Evolutionary conservation across 2,797 vertebrate species (phyloP).

Genomic region (Myioborus miniatus): DNA sequence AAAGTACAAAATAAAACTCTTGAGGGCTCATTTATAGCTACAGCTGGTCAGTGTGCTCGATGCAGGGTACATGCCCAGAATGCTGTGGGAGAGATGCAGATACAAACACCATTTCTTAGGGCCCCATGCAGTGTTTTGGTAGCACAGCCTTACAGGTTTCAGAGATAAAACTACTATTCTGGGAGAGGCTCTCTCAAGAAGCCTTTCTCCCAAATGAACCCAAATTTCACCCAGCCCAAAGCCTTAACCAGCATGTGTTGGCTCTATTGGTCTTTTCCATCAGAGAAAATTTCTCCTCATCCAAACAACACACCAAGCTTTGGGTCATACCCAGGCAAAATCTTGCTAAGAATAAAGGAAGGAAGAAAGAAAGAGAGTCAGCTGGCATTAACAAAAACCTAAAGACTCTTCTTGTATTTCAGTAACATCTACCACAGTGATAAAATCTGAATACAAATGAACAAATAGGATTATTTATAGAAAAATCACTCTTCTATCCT

Average conservation of each 20-base stretch:
- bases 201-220: neutral
- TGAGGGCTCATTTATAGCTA: constrained; percentile 9
- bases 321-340: neutral
- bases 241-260: neutral
- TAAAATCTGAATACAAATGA: constrained; percentile 23
- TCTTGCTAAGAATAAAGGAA: neutral
- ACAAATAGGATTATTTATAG: constrained; percentile 3
- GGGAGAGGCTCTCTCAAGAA: neutral
- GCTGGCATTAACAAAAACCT: neutral
- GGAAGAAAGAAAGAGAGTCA: neutral
- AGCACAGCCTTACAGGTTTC: neutral
- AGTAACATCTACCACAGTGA: constrained; percentile 19
- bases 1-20: constrained; percentile 55
- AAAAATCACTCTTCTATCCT: neutral
- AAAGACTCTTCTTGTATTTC: neutral
- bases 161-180: neutral
- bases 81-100: constrained; percentile 31
- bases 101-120: constrained; percentile 24
- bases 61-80: constrained; percentile 43
- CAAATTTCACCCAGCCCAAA: neutral
- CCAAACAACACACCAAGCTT: neutral
- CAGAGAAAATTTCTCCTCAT: neutral
- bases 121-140: constrained; percentile 45
- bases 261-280: neutral
- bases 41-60: constrained; percentile 15